Conservation (phyloP, 2,888 invertebrate species). For the Caenorhabditis sp. region DNA sequence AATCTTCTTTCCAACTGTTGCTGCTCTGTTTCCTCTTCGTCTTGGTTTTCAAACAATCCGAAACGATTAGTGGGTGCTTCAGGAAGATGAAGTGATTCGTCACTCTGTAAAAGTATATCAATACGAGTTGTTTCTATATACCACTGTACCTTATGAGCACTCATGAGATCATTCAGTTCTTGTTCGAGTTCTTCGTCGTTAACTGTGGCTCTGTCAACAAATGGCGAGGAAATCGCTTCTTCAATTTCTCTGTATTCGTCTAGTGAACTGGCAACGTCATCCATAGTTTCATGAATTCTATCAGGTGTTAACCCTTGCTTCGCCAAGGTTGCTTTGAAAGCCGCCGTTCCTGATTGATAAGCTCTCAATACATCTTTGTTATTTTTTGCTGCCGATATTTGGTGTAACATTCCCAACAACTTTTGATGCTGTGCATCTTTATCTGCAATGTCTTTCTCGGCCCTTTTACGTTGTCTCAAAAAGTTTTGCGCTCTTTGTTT, state of each 20-base stretch:
- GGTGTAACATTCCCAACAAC: constrained; percentile 62
- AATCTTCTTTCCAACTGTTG: constrained; percentile 32
- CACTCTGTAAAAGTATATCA: constrained; percentile 37
- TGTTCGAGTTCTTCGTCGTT: constrained; percentile 41
- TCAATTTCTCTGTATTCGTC: constrained; percentile 65
- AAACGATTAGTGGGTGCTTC: constrained; percentile 32
- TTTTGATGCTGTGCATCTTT: constrained; percentile 65
- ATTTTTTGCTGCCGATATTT: constrained; percentile 62
- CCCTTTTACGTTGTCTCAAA: constrained; percentile 57
- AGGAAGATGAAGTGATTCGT: constrained; percentile 34
- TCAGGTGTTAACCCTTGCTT: constrained; percentile 65
- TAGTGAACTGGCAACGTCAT: constrained; percentile 60
- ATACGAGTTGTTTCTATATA: no score
- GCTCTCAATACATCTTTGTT: constrained; percentile 65
- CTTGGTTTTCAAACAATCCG: constrained; percentile 23
- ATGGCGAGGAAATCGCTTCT: constrained; percentile 52
- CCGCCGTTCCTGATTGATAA: constrained; percentile 60
- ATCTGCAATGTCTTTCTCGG: constrained; percentile 63
- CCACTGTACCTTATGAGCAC: constrained; percentile 37
- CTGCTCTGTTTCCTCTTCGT: constrained; percentile 18
- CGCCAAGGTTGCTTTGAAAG: constrained; percentile 63
- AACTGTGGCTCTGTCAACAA: constrained; percentile 3
- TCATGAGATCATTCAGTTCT: constrained; percentile 42
- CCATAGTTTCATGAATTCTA: constrained; percentile 67
- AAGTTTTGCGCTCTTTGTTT: constrained; percentile 52